Percentiles rank a stretch among this genome's conserved stretches.
These are phyloP conservation scores for Sinelater perroti DNA, from an alignment of 2,888 invertebrate genomes.

Conservation along the genomic window DNA sequence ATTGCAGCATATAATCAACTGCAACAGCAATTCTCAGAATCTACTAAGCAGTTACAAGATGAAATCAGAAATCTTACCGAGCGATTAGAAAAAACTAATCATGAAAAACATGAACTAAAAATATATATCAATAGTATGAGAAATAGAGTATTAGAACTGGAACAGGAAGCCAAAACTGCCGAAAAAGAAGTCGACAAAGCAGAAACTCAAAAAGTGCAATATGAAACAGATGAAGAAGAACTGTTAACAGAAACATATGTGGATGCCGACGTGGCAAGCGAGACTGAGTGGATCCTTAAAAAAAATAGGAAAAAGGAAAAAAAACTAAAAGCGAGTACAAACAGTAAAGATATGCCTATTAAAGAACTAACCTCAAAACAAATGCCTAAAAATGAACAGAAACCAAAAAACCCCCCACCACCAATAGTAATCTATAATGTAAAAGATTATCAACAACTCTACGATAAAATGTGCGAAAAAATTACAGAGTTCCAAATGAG, in stretches of 20 bases:
- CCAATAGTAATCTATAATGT: conserved; percentile 5
- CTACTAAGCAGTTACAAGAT: conserved; percentile 2
- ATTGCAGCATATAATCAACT: conserved; percentile 1
- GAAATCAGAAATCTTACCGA: conserved; percentile 1
- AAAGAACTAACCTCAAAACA: conserved; percentile 2
- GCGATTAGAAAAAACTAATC: conserved; percentile 3
- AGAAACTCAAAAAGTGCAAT: conserved; percentile 1
- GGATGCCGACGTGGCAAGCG: background rate
- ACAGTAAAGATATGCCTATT: conserved; percentile 1
- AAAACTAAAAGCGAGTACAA: conserved; percentile 1
- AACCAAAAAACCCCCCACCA: background rate
- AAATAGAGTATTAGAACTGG: conserved; percentile 3
- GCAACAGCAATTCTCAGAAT: conserved; percentile 1
- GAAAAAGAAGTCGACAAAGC: background rate
- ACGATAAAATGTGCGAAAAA: conserved; percentile 3
- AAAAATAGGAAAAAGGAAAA: conserved; percentile 3
- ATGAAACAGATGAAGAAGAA: conserved; percentile 5
- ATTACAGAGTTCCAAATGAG: conserved; percentile 1
- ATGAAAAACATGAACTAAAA: background rate
- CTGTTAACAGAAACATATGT: background rate
- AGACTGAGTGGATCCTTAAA: background rate
- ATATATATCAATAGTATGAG: conserved; percentile 2
- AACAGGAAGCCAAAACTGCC: background rate
- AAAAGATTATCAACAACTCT: conserved; percentile 3
- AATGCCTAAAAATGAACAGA: background rate